Conservation (phyloP, 2,113 vertebrate genomes). For the Panthera uncia region DNA sequence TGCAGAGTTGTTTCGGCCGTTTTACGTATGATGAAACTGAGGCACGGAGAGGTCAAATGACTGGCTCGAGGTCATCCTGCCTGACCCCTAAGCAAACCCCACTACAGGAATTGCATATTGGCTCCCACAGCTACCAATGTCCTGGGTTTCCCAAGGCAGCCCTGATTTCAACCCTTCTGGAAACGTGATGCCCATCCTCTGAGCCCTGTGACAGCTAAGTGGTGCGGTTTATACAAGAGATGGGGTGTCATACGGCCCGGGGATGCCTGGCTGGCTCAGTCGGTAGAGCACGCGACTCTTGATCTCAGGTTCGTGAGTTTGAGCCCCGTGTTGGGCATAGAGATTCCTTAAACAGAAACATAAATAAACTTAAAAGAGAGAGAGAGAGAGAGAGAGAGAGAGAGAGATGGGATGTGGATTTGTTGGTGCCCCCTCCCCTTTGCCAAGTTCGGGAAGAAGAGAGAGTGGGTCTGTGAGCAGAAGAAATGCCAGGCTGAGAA, state of each 20-base stretch:
- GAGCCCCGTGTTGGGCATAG: background rate
- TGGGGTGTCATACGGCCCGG: background rate
- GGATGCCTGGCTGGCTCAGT: background rate
- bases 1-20: accelerated
- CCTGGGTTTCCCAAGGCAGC: background rate
- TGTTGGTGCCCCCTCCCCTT: background rate
- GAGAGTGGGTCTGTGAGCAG: background rate
- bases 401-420: background rate
- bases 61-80: background rate
- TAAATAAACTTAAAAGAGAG: background rate
- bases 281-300: background rate
- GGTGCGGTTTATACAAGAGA: background rate
- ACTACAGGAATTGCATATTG: accelerated
- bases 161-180: background rate
- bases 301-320: background rate
- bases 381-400: background rate
- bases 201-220: background rate
- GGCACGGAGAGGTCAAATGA: background rate
- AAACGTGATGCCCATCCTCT: background rate
- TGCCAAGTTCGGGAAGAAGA: no score
- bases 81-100: background rate
- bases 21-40: background rate
- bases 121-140: background rate
- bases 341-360: background rate
- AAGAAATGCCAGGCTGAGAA: background rate